phyloP scores from a whole-genome alignment of 1,140 invertebrate species.

The Drosophila serrata region DNA sequence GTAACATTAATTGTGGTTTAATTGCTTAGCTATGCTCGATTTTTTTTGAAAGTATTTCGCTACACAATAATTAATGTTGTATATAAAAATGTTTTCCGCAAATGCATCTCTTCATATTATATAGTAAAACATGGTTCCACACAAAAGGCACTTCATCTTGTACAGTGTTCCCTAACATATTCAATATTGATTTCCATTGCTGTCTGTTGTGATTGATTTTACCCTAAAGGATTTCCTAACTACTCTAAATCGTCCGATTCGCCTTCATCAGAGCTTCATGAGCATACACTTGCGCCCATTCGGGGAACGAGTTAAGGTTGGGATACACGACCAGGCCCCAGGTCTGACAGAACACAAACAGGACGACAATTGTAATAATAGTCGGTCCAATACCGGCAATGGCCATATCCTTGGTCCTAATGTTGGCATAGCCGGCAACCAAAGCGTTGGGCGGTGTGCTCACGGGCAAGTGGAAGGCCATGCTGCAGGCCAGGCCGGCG shows the following conservation, averaged over 20 bases:
- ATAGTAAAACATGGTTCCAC: constrained; percentile 4
- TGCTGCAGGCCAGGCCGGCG: constrained; percentile 92
- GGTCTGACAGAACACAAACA: constrained; percentile 90
- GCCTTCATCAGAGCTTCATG: constrained; percentile 13
- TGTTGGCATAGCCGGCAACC: constrained; percentile 92
- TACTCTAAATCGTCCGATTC: constrained; percentile 59
- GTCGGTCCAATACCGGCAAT: constrained; percentile 93
- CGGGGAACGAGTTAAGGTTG: constrained; percentile 81
- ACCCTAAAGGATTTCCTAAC: constrained; percentile 42
- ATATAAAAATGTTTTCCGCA: constrained; percentile 14
- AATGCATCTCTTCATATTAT: constrained; percentile 29
- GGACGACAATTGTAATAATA: constrained; percentile 89
- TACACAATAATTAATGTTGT: constrained; percentile 27
- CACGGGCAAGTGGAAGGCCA: constrained; percentile 90
- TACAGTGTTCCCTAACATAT: constrained; percentile 38
- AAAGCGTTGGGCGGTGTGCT: constrained; percentile 97
- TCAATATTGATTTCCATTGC: constrained; percentile 17
- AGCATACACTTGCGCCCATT: constrained; percentile 72
- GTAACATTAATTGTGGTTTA: constrained; percentile 61
- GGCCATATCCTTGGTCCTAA: constrained; percentile 91
- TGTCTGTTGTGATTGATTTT: constrained; percentile 16
- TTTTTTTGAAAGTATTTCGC: constrained; percentile 13
- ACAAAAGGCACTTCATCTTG: constrained; percentile 68
- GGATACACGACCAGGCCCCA: constrained; percentile 87
- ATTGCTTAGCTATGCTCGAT: constrained; percentile 36